These are phyloP conservation scores for Bilobella aurantiaca DNA, from an alignment of 1,140 invertebrate species.

Conservation along the genomic window DNA sequence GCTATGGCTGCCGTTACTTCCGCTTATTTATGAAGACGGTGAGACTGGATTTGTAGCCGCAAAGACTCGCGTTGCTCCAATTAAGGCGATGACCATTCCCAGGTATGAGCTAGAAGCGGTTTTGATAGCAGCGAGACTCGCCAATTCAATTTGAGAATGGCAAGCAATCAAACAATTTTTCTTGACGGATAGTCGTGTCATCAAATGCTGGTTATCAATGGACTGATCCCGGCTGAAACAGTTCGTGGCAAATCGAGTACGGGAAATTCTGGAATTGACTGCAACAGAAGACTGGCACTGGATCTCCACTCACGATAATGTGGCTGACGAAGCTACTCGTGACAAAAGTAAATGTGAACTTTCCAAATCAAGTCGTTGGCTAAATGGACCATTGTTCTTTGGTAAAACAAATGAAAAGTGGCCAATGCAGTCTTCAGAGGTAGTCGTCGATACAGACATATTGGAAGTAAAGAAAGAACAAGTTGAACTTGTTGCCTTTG, in stretches of 20 bases:
- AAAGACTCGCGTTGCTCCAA: constrained; percentile 36
- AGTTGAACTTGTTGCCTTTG: too few species aligned
- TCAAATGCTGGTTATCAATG: constrained; percentile 17
- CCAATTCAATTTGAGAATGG: background rate
- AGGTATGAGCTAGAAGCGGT: constrained; percentile 38
- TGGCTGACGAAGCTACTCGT: constrained; percentile 27
- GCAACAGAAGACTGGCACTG: constrained; percentile 24
- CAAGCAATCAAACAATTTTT: constrained; percentile 9
- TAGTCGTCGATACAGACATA: too few species aligned
- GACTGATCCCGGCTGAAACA: constrained; percentile 14
- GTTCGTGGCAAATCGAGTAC: constrained; percentile 29
- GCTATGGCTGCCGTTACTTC: constrained; percentile 36
- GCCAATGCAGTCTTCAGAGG: too few species aligned
- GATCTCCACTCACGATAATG: constrained; percentile 29
- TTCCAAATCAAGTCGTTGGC: constrained; percentile 6
- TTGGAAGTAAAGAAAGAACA: too few species aligned
- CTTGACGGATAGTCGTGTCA: constrained; percentile 24
- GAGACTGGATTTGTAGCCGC: constrained; percentile 31
- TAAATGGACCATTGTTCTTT: background rate
- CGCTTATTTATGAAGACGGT: constrained; percentile 10
- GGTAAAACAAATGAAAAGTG: background rate
- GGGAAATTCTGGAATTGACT: constrained; percentile 31
- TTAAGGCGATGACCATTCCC: constrained; percentile 35
- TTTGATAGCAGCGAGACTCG: constrained; percentile 31
- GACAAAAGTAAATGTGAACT: background rate